These are phyloP conservation scores for Leucophenga varia DNA, from an alignment of 1,140 invertebrate species.

Conservation along the genomic window DNA sequence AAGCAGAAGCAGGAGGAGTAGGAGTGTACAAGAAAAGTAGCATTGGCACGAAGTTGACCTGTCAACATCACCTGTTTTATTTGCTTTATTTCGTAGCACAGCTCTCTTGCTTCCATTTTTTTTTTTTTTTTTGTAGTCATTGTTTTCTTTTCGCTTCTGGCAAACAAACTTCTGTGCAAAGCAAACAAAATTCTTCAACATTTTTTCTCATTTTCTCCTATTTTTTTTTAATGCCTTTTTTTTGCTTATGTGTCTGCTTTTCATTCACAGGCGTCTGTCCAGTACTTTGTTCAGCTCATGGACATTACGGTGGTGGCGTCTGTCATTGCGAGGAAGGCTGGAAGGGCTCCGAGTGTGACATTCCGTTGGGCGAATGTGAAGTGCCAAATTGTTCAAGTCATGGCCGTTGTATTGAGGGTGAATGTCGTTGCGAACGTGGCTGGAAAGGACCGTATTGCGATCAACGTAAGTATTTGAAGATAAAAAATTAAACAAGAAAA, in stretches of 20 bases:
- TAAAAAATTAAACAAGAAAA: no score
- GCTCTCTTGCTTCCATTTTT: conserved; percentile 5
- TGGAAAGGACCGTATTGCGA: conserved; percentile 87
- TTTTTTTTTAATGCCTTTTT: conserved; percentile 2
- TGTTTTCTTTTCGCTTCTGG: no score
- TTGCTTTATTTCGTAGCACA: conserved; percentile 22
- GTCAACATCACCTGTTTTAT: conserved; percentile 36
- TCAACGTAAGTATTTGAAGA: conserved; percentile 74
- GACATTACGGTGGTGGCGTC: conserved; percentile 90
- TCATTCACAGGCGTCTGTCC: conserved; percentile 82
- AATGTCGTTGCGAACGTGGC: conserved; percentile 85
- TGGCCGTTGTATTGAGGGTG: conserved; percentile 85
- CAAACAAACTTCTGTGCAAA: no score
- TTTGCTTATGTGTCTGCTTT: conserved; percentile 4
- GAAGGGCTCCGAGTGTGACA: conserved; percentile 95
- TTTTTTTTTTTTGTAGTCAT: conserved; percentile 23
- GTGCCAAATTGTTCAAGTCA: conserved; percentile 89
- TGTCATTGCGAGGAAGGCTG: conserved; percentile 96
- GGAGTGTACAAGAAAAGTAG: no score
- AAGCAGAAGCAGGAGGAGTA: no score
- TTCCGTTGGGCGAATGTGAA: conserved; percentile 87
- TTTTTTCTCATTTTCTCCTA: conserved; percentile 3
- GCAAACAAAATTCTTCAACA: no score
- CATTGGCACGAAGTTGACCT: conserved; percentile 37
- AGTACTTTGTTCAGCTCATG: conserved; percentile 93